Evolutionary conservation across 1,140 invertebrate genomes (phyloP), one percentile per base, ranked within the genome.

Genomic region (Drosophila truncata): DNA sequence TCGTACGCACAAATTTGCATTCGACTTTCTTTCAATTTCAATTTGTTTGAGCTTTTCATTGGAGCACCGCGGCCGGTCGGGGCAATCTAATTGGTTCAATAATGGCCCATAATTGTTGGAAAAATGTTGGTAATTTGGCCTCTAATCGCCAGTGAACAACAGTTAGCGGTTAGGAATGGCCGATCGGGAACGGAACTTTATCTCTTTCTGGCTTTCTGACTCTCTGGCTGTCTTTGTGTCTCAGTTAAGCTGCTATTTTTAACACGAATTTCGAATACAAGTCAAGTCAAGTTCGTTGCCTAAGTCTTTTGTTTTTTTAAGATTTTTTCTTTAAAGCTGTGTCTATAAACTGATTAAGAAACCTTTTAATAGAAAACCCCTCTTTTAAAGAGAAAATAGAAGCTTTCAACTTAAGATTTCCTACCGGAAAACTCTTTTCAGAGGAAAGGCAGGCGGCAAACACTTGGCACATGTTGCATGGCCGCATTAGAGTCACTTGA

Each of bases 31-130:
- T 82, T 69, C 66, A 52, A 67, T 80, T 60, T 79, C 71, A 80
- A 66, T 79, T 78, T 78, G 52, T 64, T 77, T 41, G 60, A 58
- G 35, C 55, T 54, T 77, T 77, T 76, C 61, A 65, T 47, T 63
- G 31, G 44, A 49, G 42, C 33, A 44, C 46, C 27, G 42, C 20
- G 20, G 20, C 14, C 4, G 23, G 46, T 3, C 44, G 20, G 20
- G 10, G 33, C 10, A 27, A 54, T 64, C 66, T 71, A 79, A 74
- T 78, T 70, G 72, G 59, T 76, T 49, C 84, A 67, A 87, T 87
- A 82, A 82, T 87, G 39, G 47, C 49, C 59, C 76, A 84, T 87
- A 88, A 88, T 87, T 88, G 80, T 65, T 82, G 65, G 66, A 82
- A 70, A 87, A 80, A 82, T 70, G 54, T 52, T 69, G 54, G 64